Base-by-base conservation (phyloP, 2,113 vertebrate species). In the Atractosteus spatula region DNA sequence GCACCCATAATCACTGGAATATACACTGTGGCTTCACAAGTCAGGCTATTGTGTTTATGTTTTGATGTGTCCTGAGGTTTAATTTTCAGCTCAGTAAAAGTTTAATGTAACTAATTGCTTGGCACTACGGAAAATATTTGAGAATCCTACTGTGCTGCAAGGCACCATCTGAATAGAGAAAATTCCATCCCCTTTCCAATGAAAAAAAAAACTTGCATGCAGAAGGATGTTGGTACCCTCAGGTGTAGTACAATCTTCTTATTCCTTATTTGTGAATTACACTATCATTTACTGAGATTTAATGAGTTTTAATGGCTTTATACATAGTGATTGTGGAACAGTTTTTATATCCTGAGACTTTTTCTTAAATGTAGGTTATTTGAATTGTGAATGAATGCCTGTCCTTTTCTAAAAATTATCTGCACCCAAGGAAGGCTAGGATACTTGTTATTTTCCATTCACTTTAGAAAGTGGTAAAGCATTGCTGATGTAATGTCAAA, bases 371-470 rank as follows among this genome's bases (percentile, higher is more conserved):
- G 29, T 29, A 29, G 29, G 29, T 29, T 29, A 29, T 29, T 29
- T 29, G 29, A 29, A 29, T 29, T 29, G 29, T 29, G 29, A 29
- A 29, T 29, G 29, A 29, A 29, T 29, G 29, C 29, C 29, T 29
- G 29, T 29, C 29, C 29, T 29, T 29, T 29, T 29, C 29, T 29
- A 29, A 29, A 29, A 29, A 29, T 29, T 29, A 29, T 29, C 29
- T 29, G 29, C 47, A 51, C 57, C 2, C 14, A 64, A 72, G 12
- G 29, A 51, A 16, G 47, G 47, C 8, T 65, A 74, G 72, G 64
- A 55, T 61, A 66, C 59, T 69, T 74, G 75, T 77, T 75, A 74
- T 78, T 73, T 77, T 76, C 78, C 75, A 73, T 71, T 73, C 45
- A 66, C 55, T 55, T 5, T 57, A 62, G 41, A 64, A 67, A 77